Percentiles rank a stretch among this genome's conserved stretches.
phyloP scores from a whole-genome alignment of 2,113 vertebrate genomes.

The Okapia johnstoni region DNA sequence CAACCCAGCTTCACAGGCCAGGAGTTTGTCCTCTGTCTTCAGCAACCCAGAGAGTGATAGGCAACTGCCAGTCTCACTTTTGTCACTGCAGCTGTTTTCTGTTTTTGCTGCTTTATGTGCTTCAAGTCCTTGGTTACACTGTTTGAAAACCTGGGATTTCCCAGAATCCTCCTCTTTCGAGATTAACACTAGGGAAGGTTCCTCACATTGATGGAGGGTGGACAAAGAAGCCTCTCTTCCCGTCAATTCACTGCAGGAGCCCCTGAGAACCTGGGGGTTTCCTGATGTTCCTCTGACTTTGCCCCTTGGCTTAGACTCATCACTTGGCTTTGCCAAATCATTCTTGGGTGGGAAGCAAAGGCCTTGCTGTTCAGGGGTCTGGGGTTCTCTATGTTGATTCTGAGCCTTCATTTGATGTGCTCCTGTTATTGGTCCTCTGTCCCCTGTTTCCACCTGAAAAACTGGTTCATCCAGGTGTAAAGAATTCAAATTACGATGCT shows the following conservation, averaged over 20 bases:
- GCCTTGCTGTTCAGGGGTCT: constrained; percentile 39
- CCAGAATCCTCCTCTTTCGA: constrained; percentile 53
- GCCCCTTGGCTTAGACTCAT: constrained; percentile 30
- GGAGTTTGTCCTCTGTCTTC: constrained; percentile 67
- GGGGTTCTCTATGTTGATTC: constrained; percentile 32
- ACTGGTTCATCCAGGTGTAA: constrained; percentile 36
- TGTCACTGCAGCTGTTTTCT: constrained; percentile 21
- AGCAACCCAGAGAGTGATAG: constrained; percentile 63
- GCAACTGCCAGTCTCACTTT: constrained; percentile 7
- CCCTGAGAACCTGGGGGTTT: constrained; percentile 18
- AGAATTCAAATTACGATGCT: constrained; percentile 55
- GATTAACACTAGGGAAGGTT: constrained; percentile 22
- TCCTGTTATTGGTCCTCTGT: neutral
- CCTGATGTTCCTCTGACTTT: constrained; percentile 40
- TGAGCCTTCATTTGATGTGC: constrained; percentile 53
- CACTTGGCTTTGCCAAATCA: constrained; percentile 38
- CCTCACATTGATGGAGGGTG: constrained; percentile 38
- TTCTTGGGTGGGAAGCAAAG: constrained; percentile 60
- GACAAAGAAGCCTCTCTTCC: neutral
- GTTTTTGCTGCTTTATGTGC: constrained; percentile 41
- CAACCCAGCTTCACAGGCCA: constrained; percentile 59
- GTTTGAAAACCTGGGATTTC: constrained; percentile 34
- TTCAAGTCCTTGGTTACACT: constrained; percentile 40
- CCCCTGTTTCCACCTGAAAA: constrained; percentile 52
- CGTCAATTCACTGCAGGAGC: constrained; percentile 29